A percentile compares a stretch with the other conserved stretches of the same genome.
phyloP scores from a whole-genome alignment of 1,140 invertebrate genomes.

The Ectropis grisescens region DNA sequence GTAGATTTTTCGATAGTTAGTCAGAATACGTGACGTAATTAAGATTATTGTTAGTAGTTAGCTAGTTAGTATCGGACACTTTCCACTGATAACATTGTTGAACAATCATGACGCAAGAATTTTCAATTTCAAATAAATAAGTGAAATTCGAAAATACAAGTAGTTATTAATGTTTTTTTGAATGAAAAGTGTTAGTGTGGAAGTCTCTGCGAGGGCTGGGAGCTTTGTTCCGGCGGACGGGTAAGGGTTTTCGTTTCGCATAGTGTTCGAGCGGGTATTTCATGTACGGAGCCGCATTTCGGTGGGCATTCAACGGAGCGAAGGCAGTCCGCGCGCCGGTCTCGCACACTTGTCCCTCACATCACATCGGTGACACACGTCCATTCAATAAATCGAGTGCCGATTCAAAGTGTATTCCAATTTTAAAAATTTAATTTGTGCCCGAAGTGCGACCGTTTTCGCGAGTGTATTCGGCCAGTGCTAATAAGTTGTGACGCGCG shows the following conservation, averaged over 20 bases:
- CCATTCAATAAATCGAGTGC: constrained; percentile 19
- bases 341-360: constrained; percentile 35
- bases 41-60: too few species aligned
- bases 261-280: constrained; percentile 62
- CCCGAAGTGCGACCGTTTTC: constrained; percentile 10
- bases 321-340: constrained; percentile 56
- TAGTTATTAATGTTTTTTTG: too few species aligned
- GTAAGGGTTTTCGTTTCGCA: constrained; percentile 66
- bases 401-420: constrained; percentile 11
- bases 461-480: constrained; percentile 39
- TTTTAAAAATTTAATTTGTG: constrained; percentile 7
- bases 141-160: too few species aligned
- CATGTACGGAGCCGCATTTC: constrained; percentile 57
- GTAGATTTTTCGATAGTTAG: too few species aligned
- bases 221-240: constrained; percentile 27
- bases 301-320: constrained; percentile 60
- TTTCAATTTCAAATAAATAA: too few species aligned
- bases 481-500: constrained; percentile 6
- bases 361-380: constrained; percentile 36
- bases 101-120: too few species aligned
- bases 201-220: constrained; percentile 36
- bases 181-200: constrained; percentile 8
- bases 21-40: too few species aligned
- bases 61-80: too few species aligned
- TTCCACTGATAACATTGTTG: too few species aligned